Percentiles rank a stretch among this genome's conserved stretches.
Conservation (phyloP, 1,140 invertebrate genomes). For the Drosophila nebulosa region DNA sequence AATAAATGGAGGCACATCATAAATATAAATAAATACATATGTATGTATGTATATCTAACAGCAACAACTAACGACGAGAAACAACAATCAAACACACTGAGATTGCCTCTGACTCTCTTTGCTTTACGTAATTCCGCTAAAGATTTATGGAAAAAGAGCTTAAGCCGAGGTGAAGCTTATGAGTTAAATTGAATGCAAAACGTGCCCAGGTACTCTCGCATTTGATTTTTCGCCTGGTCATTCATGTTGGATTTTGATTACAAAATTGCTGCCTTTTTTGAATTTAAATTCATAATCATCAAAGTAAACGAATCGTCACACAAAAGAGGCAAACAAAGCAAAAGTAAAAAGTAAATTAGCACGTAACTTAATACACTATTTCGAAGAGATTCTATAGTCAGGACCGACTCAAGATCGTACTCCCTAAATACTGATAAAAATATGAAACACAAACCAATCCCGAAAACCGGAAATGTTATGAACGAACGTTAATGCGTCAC, state of each 20-base stretch:
- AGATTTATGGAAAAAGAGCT: conserved; percentile 3
- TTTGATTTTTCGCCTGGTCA: conserved; percentile 23
- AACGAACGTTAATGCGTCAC: not conserved
- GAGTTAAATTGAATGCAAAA: conserved; percentile 1
- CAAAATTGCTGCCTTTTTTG: conserved; percentile 58
- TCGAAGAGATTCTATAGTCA: not conserved
- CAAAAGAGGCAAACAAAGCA: conserved; percentile 14
- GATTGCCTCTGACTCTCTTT: not conserved
- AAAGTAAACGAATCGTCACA: conserved; percentile 13
- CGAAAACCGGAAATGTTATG: too few species aligned
- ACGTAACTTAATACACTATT: not conserved
- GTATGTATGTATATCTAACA: not conserved
- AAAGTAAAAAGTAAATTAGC: not conserved
- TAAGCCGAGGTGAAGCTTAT: not conserved
- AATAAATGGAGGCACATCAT: not conserved
- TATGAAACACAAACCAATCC: too few species aligned
- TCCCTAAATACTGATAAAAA: too few species aligned
- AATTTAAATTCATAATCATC: conserved; percentile 58
- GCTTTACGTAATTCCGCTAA: not conserved
- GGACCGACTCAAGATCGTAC: not conserved
- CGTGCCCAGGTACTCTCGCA: conserved; percentile 1
- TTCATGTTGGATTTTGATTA: conserved; percentile 34
- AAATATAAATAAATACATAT: not conserved
- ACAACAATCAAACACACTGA: too few species aligned
- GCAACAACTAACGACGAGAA: not conserved